Base-by-base conservation (phyloP, 1,140 invertebrate genomes). In the Meloidogyne chitwoodi region DNA sequence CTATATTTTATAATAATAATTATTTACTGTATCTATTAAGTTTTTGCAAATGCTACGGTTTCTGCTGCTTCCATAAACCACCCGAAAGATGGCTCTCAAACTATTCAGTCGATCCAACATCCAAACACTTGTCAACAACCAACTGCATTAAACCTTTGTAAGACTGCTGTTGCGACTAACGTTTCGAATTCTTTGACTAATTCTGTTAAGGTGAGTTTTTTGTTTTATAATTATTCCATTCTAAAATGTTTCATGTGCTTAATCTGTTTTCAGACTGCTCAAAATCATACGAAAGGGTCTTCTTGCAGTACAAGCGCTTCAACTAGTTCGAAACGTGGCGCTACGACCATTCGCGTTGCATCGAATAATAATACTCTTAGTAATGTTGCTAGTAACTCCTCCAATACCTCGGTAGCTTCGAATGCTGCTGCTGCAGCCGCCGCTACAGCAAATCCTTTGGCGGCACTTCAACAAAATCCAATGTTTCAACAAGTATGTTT, bases 381-480 rank as follows among this genome's bases (percentile, higher is more conserved):
- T n/a, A 56, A 16, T 19, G 5, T 3, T 22, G 48, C 19, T n/a
- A 56, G 48, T 41, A 79, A 26, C 41, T 61, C 78, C 22, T 5
- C 79, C 22, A 22, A 10, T 48, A 48, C 38, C 0, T 22, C 66
- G 16, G 8, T 41, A 2, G 24, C 71, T 12, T 26, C 75, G 3
- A 41, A 73, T 27, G 74, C 74, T 22, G 48, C 74, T 75, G 22
- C 75, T 27, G 31, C 75, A 19, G 29, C 12, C 70, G 64, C 61
- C 61, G 34, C 56, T 14, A 64, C 63, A 8, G 2, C 31, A 1
- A 78, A 41, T 74, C 77, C 68, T 41, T 29, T 79, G 24, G 41
- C 78, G 10, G 74, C 70, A 10, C 38, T 76, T 27, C 56, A 61
- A 29, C 61, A 77, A 22, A 76, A 76, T 29, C 34, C 68, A 1